A percentile compares a stretch with the other conserved stretches of the same genome.
These are phyloP conservation scores for Oxygymnocypris stewartii DNA, from an alignment of 2,113 vertebrate species.

Conservation along the genomic window DNA sequence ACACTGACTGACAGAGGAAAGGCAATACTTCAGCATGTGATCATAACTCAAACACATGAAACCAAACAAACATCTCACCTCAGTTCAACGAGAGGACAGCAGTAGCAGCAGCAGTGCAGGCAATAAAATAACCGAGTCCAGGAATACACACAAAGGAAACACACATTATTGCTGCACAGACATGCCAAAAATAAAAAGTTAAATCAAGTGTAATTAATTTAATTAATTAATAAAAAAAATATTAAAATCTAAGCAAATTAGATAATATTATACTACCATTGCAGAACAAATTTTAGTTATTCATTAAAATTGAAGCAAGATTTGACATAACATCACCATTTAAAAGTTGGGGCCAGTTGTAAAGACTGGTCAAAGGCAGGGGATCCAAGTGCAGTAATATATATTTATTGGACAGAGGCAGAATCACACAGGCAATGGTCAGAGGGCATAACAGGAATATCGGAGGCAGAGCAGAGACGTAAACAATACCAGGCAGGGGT, in stretches of 20 bases:
- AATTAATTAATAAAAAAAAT: too few species aligned
- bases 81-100: constrained; percentile 13
- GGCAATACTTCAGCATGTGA: not conserved
- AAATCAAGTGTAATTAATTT: not conserved
- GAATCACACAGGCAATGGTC: too few species aligned
- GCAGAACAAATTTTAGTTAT: too few species aligned
- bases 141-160: not conserved
- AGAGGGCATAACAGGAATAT: too few species aligned
- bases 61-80: constrained; percentile 15
- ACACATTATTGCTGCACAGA: not conserved
- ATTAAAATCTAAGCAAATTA: not conserved
- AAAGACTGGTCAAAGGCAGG: too few species aligned
- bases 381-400: too few species aligned
- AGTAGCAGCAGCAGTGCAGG: not conserved
- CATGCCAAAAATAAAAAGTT: not conserved
- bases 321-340: too few species aligned
- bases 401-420: too few species aligned
- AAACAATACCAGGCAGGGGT: too few species aligned
- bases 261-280: not conserved
- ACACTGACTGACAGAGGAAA: constrained; percentile 27
- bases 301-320: too few species aligned
- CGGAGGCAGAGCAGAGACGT: too few species aligned
- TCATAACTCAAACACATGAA: constrained; percentile 37
- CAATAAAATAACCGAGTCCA: not conserved
- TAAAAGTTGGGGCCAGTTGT: too few species aligned